Base-by-base conservation (phyloP, 2,797 vertebrate species). In the Pterois miles region DNA sequence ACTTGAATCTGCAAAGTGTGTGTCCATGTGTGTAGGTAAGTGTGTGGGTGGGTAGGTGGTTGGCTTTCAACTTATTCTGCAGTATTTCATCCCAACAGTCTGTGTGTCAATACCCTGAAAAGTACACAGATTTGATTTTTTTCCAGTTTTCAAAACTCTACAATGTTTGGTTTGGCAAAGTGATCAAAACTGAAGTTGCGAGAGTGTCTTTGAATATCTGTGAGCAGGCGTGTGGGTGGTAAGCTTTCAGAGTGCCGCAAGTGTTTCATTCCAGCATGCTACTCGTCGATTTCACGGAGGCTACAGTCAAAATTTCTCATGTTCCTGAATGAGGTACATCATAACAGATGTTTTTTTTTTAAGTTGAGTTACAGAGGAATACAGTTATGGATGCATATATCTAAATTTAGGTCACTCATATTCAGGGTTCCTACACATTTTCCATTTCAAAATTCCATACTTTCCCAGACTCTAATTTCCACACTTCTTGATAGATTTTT, bases 131-230 rank as follows among this genome's bases (percentile, higher is more conserved):
- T 40, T 8, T 2, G 13, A 25, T 36, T 63, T 2, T 72, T 74
- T 65, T 65, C 9, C 50, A 67, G 7, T 50, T 77, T 81, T 77
- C 34, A 70, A 48, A 63, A 64, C 27, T 69, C 48, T 68, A 40
- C 22, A 69, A 64, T 70, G 29, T 66, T 23, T 74, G 50, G 65
- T 70, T 69, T 84, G 58, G 50, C 71, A 76, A 73, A 70, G 64
- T 79, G 67, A 76, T 64, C 52, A 12, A 63, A 66, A 62, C 53
- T 40, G 56, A 68, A 69, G 74, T 75, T 81, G 36, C 63, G 53
- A 80, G 50, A 63, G 43, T 31, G 38, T 69, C 77, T 84, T 69
- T 84, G 72, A 80, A 76, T 72, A 69, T 74, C 56, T 63, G 27
- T 33, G 40, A 48, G 65, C 58, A 38, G 33, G 59, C 8, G 50